Evolutionary conservation across 2,797 vertebrate species (phyloP).

Genomic region (Parauchenoglanis ngamensis): DNA sequence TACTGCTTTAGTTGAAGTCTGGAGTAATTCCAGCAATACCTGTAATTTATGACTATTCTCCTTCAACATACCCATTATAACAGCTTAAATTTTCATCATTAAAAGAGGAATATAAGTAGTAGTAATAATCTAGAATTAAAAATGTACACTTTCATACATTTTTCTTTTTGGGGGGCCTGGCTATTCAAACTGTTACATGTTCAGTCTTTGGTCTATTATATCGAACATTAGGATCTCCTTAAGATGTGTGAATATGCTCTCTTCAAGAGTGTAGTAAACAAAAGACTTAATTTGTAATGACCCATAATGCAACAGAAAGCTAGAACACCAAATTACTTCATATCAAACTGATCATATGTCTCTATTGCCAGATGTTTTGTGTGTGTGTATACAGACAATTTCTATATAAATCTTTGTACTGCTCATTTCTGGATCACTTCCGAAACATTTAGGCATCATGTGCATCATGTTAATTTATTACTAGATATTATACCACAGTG

Average conservation of each 20-base stretch:
- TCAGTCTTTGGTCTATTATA: neutral
- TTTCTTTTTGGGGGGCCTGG: neutral
- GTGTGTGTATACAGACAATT: neutral
- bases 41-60: constrained; percentile 11
- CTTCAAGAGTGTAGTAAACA: neutral
- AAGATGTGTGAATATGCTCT: neutral
- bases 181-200: neutral
- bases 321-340: neutral
- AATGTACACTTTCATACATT: neutral
- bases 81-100: neutral
- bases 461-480: neutral
- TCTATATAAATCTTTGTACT: neutral
- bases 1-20: constrained; percentile 28
- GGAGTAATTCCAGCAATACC: constrained; percentile 28
- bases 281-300: neutral
- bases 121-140: neutral
- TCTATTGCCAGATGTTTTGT: neutral
- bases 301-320: neutral
- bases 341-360: neutral
- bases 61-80: neutral
- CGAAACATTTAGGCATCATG: neutral
- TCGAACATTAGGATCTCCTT: neutral
- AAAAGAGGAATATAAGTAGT: neutral
- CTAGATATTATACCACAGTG: neutral
- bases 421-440: neutral